Conservation (phyloP, 64 coral and sea anemone species). For the Platygyra sinensis region DNA sequence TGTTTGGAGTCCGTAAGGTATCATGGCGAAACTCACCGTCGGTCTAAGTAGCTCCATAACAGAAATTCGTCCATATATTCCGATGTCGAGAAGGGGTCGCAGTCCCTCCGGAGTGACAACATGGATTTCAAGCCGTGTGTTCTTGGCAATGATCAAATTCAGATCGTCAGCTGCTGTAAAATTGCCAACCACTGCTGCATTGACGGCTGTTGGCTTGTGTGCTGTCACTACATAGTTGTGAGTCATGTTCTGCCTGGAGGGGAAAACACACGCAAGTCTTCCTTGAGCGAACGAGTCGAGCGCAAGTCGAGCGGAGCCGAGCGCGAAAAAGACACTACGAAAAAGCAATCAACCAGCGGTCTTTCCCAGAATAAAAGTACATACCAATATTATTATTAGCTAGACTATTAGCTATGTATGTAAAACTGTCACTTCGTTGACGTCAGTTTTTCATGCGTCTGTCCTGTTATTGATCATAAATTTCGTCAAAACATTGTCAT, state of each 20-base stretch:
- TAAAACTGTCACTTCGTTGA: no score
- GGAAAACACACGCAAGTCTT: background rate
- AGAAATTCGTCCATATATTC: conserved; percentile 92
- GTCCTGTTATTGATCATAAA: no score
- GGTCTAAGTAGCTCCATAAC: conserved; percentile 92
- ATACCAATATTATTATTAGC: no score
- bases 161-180: conserved; percentile 92
- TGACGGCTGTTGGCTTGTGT: conserved; percentile 96
- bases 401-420: no score
- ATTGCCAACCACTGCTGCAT: conserved; percentile 94
- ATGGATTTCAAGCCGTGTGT: conserved; percentile 95
- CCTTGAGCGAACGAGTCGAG: background rate
- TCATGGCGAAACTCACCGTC: conserved; percentile 44
- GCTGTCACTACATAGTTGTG: conserved; percentile 98
- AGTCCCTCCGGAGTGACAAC: conserved; percentile 94
- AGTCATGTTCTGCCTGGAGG: conserved; percentile 54
- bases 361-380: no score
- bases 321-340: conserved; percentile 16
- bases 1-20: no score
- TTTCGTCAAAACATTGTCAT: no score
- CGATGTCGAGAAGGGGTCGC: conserved; percentile 86
- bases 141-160: conserved; percentile 95
- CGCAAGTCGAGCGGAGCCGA: background rate
- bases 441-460: no score
- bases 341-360: background rate